These are phyloP conservation scores for Ellobium chinense DNA, from an alignment of 2,888 invertebrate species.

Conservation along the genomic window DNA sequence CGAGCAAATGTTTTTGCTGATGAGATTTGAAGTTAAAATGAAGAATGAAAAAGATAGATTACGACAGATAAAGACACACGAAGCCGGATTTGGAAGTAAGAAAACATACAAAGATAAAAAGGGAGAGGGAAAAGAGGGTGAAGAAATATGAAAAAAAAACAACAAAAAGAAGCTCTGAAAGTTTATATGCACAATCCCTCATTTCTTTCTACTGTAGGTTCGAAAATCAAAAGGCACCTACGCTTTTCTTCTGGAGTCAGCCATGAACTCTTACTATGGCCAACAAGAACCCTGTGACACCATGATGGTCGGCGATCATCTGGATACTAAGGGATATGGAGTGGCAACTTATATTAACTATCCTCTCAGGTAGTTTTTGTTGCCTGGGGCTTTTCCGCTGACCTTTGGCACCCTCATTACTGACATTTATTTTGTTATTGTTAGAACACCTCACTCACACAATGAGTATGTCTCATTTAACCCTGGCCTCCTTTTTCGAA, in stretches of 20 bases:
- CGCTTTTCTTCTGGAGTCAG: conserved; percentile 81
- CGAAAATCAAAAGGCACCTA: conserved; percentile 82
- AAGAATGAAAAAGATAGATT: too few species aligned
- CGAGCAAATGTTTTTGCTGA: too few species aligned
- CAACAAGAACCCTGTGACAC: conserved; percentile 86
- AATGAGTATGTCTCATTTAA: too few species aligned
- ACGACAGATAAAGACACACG: too few species aligned
- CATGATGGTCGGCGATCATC: conserved; percentile 87
- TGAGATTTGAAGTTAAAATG: too few species aligned
- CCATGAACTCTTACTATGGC: conserved; percentile 89
- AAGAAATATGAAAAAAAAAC: too few species aligned
- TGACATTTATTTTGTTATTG: too few species aligned
- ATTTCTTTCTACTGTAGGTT: conserved; percentile 76
- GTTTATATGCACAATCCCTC: not conserved
- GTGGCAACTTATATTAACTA: conserved; percentile 90
- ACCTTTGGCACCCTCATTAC: conserved; percentile 69
- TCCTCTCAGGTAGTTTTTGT: conserved; percentile 57
- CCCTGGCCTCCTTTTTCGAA: too few species aligned
- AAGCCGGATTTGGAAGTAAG: not conserved
- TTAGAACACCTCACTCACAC: too few species aligned
- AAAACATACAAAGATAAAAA: too few species aligned
- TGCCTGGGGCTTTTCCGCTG: not conserved
- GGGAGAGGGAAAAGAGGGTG: too few species aligned
- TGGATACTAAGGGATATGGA: conserved; percentile 93
- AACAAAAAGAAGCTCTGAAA: not conserved